Base-by-base conservation (phyloP, 2,113 vertebrate genomes). In the Nothocercus julius region DNA sequence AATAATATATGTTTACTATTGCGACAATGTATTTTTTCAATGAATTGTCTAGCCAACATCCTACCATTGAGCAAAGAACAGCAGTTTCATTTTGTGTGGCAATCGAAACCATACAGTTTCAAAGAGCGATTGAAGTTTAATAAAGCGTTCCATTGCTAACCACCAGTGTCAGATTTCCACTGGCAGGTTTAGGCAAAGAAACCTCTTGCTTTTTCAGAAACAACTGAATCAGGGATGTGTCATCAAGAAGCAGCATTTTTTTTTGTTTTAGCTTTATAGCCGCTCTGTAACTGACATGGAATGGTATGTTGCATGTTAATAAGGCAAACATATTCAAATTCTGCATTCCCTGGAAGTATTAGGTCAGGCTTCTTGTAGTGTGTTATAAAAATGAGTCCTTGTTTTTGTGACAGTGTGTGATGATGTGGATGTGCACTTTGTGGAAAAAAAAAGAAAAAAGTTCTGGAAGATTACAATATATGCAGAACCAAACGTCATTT, bases 21-120 rank as follows among this genome's bases (percentile, higher is more conserved):
- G 58, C 34, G 25, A 44, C 66, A 69, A 25, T 3, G 21, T 70
- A 59, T 75, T 94, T 96, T 91, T 92, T 87, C 86, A 34, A 45
- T 95, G 87, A 76, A 54, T 32, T 86, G 74, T 90, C 44, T 90
- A 95, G 81, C 77, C 54, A 28, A 61, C 91, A 87, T 97, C 69
- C 87, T 94, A 86, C 53, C 68, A 34, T 81, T 79, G 85, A 94
- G 89, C 85, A 89, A 89, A 90, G 3, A 34, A 54, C 13, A 19
- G 68, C 68, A 95, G 94, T 98, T 98, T 97, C 97, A 94, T 96
- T 94, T 64, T n/a, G 90, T 97, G 97, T 97, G 96, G 98, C 97
- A 98, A 98, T 98, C 93, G 95, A 98, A 98, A 97, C 97, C 96
- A 97, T 97, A 97, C 82, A 18, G 80, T 97, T 97, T 97, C 96